Base-by-base conservation (phyloP, 53 echinoderm and acorn worm species). In the Echinarachnius parma region DNA sequence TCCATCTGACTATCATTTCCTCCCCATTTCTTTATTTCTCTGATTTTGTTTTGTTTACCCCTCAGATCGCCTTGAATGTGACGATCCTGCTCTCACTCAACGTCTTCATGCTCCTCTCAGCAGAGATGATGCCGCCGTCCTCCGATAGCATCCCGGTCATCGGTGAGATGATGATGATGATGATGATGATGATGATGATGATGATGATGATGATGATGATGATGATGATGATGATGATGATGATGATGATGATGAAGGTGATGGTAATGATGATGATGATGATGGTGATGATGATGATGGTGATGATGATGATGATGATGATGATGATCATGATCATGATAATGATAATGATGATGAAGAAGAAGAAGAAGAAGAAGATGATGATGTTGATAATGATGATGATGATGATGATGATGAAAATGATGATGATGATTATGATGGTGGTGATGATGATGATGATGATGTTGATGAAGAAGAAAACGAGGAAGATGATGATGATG, bases 91-190 rank as follows among this genome's bases (percentile, higher is more conserved):
- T 88, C 1, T 88, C 88, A 0, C 67, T 88, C 13, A 80, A 80
- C 31, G 80, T 88, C 31, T 88, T 88, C 32, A 79, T 79, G 76
- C 66, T 79, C 14, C 76, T 88, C 25, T 80, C 83, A 15, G 79
- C 80, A 0, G 83, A 83, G 21, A 83, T 88, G 83, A 88, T 88
- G 88, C 88, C 88, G 11, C 88, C 88, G 2, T 84, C 88, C 0
- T 83, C 88, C 0, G 83, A 83, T 28, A 80, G 59, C 56, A 74
- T 88, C 18, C 88, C 88, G 8, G 80, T 88, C 14, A 83, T 88
- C 18, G 83, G 88, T 88, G 34, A 74, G 80, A n/a, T n/a, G n/a
- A n/a, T n/a, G n/a, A n/a, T n/a, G n/a, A n/a, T n/a, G n/a, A n/a
- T n/a, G n/a, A n/a, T n/a, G n/a, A n/a, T n/a, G n/a, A n/a, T n/a